Evolutionary conservation across 2,888 invertebrate genomes (phyloP).

Genomic region (Physocephala rufipes): DNA sequence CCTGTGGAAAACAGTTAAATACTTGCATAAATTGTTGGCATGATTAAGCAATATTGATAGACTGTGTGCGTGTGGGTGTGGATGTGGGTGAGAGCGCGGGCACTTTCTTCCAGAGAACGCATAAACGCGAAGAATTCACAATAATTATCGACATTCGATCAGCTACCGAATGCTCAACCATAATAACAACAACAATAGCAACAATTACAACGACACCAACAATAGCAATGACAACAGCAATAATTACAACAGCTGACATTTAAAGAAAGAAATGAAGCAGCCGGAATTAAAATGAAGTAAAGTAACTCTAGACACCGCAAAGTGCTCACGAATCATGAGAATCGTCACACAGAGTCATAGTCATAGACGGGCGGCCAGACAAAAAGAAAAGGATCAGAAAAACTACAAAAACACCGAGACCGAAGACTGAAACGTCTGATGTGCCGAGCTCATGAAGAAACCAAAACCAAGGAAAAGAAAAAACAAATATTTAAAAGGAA

Average conservation of each 20-base stretch:
- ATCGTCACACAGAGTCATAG: neutral
- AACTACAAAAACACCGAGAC: neutral
- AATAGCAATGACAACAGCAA: no score
- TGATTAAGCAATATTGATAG: no score
- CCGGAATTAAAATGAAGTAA: constrained; percentile 31
- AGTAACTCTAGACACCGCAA: constrained; percentile 26
- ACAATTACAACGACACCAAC: no score
- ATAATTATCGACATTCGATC: constrained; percentile 23
- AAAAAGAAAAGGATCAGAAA: neutral
- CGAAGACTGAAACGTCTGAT: neutral
- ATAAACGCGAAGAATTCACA: constrained; percentile 24
- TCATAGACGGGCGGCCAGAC: constrained; percentile 7
- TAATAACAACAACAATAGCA: constrained; percentile 8
- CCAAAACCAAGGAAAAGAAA: neutral
- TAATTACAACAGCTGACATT: neutral
- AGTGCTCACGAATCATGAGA: neutral
- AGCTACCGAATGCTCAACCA: neutral
- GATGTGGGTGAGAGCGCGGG: neutral
- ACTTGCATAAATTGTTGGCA: no score
- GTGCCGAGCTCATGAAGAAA: neutral
- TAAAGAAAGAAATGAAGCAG: neutral
- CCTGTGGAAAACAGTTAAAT: no score
- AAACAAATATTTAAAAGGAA: no score
- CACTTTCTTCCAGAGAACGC: constrained; percentile 20
- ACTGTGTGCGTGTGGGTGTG: no score